phyloP scores from a whole-genome alignment of 1,140 invertebrate genomes.

The Drosophila triauraria region DNA sequence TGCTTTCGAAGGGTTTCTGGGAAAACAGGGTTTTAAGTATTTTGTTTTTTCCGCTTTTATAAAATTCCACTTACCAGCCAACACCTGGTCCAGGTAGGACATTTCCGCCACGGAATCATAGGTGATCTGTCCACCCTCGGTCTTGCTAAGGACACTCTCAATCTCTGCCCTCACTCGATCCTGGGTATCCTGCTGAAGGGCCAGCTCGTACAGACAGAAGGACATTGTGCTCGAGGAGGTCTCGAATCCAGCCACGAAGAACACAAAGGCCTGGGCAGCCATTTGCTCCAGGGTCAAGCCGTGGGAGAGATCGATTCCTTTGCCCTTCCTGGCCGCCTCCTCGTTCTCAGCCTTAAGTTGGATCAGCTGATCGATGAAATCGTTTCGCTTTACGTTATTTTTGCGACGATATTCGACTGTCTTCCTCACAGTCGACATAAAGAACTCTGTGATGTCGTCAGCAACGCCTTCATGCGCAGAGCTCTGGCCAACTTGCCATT shows the following conservation, averaged over 20 bases:
- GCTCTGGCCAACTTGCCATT: conserved; percentile 52
- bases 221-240: conserved; percentile 84
- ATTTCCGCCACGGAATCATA: conserved; percentile 79
- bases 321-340: conserved; percentile 22
- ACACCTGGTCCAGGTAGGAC: conserved; percentile 76
- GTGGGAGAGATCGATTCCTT: conserved; percentile 58
- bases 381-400: conserved; percentile 78
- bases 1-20: conserved; percentile 85
- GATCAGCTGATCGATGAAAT: conserved; percentile 85
- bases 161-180: conserved; percentile 86
- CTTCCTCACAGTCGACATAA: conserved; percentile 74
- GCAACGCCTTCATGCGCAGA: conserved; percentile 58
- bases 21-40: not conserved
- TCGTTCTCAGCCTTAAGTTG: conserved; percentile 64
- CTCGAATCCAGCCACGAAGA: conserved; percentile 81
- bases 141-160: conserved; percentile 43
- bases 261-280: conserved; percentile 75
- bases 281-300: conserved; percentile 74
- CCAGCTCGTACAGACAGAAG: conserved; percentile 84
- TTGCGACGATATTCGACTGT: conserved; percentile 83
- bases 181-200: conserved; percentile 85
- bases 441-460: conserved; percentile 83
- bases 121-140: conserved; percentile 55
- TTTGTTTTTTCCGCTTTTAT: rapidly evolving
- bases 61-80: conserved; percentile 74